Evolutionary conservation across 2,888 invertebrate species (phyloP), one percentile per base, ranked within the genome.

Genomic region (Glaucopsyche alexis): DNA sequence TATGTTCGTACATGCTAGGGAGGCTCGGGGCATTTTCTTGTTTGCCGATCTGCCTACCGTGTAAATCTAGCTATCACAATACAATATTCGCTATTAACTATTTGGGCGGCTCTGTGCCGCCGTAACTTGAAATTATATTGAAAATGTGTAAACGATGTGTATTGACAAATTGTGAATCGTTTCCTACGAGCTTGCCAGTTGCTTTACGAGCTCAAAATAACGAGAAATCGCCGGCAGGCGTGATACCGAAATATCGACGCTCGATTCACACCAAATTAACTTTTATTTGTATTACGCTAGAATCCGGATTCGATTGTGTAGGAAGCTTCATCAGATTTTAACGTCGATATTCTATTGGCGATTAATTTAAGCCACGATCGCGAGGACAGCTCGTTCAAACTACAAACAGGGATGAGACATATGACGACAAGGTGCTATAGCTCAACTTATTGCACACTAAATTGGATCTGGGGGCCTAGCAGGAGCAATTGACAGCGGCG

Each of bases 71-170:
- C 29, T 29, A 29, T 29, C 29, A 2, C 29, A 29, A 4, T 29
- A 3, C 29, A 29, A 29, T 29, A 29, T 29, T 29, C 29, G 29
- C 29, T 29, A 13, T 47, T 47, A 7, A 60, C 19, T 19, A 60
- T 60, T 60, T 14, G 6, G 14, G 13, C 60, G 55, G n/a, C 9
- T 60, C 29, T 60, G 55, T 55, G 60, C 7, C 29, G 40, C 66
- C 42, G 16, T 66, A 65, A n/a, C 65, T 60, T n/a, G n/a, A n/a
- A n/a, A n/a, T n/a, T 60, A 60, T 6, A 66, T 42, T 65, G 42
- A 66, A 66, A 66, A 66, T n/a, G 66, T 42, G 66, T 42, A 13
- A 66, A 42, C 66, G 66, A 66, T 16, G 40, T 66, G 66, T 66
- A 66, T 42, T 66, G 66, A 66, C 42, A 66, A 66, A 66, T 66